Evolutionary conservation across 2,113 vertebrate species (phyloP).

Genomic region (Ailurus styani): DNA sequence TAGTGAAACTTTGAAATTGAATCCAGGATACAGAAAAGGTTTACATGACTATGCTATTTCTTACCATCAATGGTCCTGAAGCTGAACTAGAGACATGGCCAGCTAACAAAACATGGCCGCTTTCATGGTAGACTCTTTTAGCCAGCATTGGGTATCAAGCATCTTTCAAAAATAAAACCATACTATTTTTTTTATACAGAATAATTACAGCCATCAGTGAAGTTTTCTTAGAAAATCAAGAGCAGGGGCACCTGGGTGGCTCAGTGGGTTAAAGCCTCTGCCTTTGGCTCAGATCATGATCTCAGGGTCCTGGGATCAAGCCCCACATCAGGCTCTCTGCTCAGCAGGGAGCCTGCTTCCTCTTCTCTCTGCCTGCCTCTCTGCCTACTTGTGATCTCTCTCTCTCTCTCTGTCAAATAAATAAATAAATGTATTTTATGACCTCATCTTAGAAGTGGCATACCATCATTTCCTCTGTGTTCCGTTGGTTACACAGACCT

Average conservation of each 20-base stretch:
- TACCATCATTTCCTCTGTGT: neutral
- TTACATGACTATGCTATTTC: rapidly evolving
- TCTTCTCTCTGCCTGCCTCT: no score
- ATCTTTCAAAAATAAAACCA: neutral
- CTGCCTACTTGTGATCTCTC: no score
- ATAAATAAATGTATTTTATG: no score
- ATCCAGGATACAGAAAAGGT: neutral
- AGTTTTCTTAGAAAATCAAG: neutral
- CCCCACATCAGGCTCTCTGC: no score
- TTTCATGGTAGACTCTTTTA: neutral
- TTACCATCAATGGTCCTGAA: neutral
- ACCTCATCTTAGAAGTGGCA: neutral
- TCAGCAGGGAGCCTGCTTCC: no score
- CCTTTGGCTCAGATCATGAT: no score
- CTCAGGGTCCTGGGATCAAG: no score
- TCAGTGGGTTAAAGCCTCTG: no score
- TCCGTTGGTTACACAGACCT: neutral
- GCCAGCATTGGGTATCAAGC: neutral
- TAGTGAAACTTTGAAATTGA: neutral
- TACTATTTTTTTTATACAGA: no score
- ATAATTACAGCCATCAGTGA: neutral
- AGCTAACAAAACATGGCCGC: neutral
- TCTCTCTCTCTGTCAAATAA: no score
- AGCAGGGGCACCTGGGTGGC: no score
- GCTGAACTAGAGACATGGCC: neutral